These are phyloP conservation scores for Blastobasis lacticolella DNA, from an alignment of 2,888 invertebrate species.

Conservation along the genomic window DNA sequence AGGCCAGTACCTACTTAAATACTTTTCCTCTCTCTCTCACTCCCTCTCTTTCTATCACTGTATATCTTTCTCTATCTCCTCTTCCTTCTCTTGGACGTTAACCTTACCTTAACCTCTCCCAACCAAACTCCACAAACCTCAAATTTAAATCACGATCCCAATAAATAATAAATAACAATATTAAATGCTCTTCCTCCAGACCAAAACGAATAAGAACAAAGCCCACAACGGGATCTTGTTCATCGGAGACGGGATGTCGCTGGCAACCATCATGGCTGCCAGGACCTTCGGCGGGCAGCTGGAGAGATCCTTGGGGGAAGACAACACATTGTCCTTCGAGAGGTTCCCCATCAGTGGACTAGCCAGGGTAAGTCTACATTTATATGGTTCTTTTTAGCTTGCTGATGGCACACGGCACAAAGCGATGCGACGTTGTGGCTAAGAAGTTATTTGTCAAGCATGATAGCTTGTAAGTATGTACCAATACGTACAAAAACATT, in stretches of 20 bases:
- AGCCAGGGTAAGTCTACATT: slow-evolving; percentile 73
- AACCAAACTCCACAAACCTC: too few relatives aligned
- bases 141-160: too few relatives aligned
- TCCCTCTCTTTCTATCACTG: too few relatives aligned
- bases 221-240: slow-evolving; percentile 80
- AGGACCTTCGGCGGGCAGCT: slow-evolving; percentile 79
- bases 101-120: too few relatives aligned
- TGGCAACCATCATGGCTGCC: slow-evolving; percentile 82
- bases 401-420: background rate
- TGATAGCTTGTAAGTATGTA: too few relatives aligned
- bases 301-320: slow-evolving; percentile 74
- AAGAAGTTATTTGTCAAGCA: too few relatives aligned
- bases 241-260: slow-evolving; percentile 87
- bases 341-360: slow-evolving; percentile 79
- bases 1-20: too few relatives aligned
- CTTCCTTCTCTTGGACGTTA: too few relatives aligned
- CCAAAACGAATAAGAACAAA: slow-evolving; percentile 23
- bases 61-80: too few relatives aligned
- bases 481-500: too few relatives aligned
- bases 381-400: background rate
- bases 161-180: too few relatives aligned
- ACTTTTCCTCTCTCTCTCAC: too few relatives aligned
- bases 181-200: slow-evolving; percentile 19
- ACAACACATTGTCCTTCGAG: slow-evolving; percentile 78
- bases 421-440: background rate